Percentiles rank a stretch among this genome's conserved stretches.
Evolutionary conservation across 2,888 invertebrate genomes (phyloP).

Genomic region (Thera britannica): DNA sequence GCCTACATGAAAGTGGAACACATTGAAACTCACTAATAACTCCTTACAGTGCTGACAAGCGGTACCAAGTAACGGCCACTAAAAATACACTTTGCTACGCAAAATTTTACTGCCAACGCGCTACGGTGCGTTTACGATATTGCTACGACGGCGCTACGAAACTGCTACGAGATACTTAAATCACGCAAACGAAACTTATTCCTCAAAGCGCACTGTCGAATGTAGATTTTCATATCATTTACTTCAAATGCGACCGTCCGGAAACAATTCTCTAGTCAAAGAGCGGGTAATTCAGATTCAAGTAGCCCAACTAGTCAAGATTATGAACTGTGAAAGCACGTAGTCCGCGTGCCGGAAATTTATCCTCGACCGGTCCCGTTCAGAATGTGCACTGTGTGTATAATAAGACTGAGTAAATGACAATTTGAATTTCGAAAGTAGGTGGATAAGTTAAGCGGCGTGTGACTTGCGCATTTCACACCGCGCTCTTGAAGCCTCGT

Average conservation of each 20-base stretch:
- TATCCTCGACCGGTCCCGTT: slow-evolving; percentile 50
- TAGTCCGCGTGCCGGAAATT: slow-evolving; percentile 56
- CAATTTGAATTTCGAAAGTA: slow-evolving; percentile 76
- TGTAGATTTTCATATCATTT: slow-evolving; percentile 24
- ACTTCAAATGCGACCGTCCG: slow-evolving; percentile 28
- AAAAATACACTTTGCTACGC: slow-evolving; percentile 38
- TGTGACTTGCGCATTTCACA: slow-evolving; percentile 82
- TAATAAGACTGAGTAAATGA: slow-evolving; percentile 69
- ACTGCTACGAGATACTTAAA: slow-evolving; percentile 38
- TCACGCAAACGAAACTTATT: slow-evolving; percentile 37
- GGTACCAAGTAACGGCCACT: slow-evolving; percentile 33
- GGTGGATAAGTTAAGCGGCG: slow-evolving; percentile 71
- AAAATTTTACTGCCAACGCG: slow-evolving; percentile 41
- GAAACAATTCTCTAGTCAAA: slow-evolving; percentile 31
- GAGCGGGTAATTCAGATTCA: slow-evolving; percentile 47
- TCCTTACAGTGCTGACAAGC: slow-evolving; percentile 29
- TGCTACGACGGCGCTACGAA: slow-evolving; percentile 37
- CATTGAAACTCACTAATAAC: slow-evolving; percentile 29
- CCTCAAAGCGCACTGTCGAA: slow-evolving; percentile 5
- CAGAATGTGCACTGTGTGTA: slow-evolving; percentile 62
- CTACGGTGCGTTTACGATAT: slow-evolving; percentile 41
- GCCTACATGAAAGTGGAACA: slow-evolving; percentile 13
- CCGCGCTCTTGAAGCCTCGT: slow-evolving; percentile 65
- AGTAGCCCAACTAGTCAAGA: slow-evolving; percentile 43
- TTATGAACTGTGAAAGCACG: slow-evolving; percentile 53